Evolutionary conservation across 2,797 vertebrate species (phyloP).

Genomic region (Bothrops alternatus): DNA sequence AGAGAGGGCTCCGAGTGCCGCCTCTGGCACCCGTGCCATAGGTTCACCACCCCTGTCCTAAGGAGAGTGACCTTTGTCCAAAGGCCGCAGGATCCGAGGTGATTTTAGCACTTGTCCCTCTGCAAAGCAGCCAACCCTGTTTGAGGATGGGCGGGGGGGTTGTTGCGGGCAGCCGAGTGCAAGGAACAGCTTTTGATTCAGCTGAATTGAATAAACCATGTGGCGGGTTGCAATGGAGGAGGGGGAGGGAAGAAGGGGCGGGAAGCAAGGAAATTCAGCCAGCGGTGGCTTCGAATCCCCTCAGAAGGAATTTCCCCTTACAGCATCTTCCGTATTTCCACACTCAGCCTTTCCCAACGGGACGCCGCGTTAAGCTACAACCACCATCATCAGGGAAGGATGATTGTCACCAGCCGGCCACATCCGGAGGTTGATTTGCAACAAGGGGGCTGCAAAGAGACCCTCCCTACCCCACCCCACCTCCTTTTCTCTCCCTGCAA

Average conservation of each 20-base stretch:
- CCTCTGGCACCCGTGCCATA: too few relatives aligned
- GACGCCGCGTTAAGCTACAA: neutral
- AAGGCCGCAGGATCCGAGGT: neutral
- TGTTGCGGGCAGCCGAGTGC: too few relatives aligned
- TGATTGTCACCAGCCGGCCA: neutral
- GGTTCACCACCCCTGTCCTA: too few relatives aligned
- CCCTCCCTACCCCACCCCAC: fast-evolving
- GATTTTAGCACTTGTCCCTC: neutral
- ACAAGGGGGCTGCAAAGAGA: neutral
- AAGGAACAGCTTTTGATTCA: neutral
- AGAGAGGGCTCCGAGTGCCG: too few relatives aligned
- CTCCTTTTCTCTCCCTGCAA: neutral
- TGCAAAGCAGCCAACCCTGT: neutral
- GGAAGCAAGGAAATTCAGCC: too few relatives aligned
- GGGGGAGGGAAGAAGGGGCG: too few relatives aligned
- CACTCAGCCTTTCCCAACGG: neutral
- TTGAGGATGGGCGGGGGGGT: neutral
- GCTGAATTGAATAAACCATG: neutral
- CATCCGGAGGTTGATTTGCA: neutral
- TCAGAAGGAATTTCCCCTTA: neutral
- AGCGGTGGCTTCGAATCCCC: too few relatives aligned
- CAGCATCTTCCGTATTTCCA: neutral
- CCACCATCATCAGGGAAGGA: neutral
- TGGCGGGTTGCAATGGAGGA: neutral
- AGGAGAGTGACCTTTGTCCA: neutral